Evolutionary conservation across 92 coral and sea anemone genomes (phyloP), one percentile per base, ranked within the genome.

Genomic region (Isaurus tuberculatus): DNA sequence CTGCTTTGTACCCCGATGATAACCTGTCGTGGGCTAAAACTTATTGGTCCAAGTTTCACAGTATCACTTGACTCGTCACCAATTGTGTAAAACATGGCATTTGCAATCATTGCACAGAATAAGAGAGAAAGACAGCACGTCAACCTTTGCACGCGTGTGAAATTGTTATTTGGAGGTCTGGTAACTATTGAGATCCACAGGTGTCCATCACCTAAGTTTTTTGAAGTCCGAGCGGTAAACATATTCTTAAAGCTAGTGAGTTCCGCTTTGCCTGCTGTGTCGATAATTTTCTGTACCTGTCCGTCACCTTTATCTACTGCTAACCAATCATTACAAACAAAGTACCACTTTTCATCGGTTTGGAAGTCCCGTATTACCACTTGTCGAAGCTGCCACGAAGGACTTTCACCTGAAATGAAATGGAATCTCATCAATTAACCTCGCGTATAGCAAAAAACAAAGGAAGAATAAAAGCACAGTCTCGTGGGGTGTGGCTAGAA

Each of bases 271-370:
- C 81, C 72, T 22, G 97, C 94, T 37, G 81, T 86, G 22, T 80
- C 79, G 25, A 95, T 40, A 2, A 31, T 48, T 58, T 88, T 86
- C 34, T 95, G 95, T 29, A 95, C 89, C 23, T 20, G 66, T 0
- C 98, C 97, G 16, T 93, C 97, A 25, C 89, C 95, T 46, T 87
- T 90, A 57, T 92, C 98, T 37, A 95, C 91, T 17, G 97, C 98
- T 58, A 95, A 36, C 97, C 97, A 95, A 51, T 88, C 90, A 65
- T 91, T 92, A 67, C 91, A 88, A 32, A 95, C 72, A 75, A 93
- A 95, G 78, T 80, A 90, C 80, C 81, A 88, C 58, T 89, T 89
- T 48, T 88, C 79, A 72, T 86, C 86, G 14, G 97, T 89, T 17
- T 91, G 75, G 5, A 91, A 69, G 72, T 93, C 93, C 29, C 91